phyloP scores from a whole-genome alignment of 2,113 vertebrate species.

The Hippocampus guttulatus region DNA sequence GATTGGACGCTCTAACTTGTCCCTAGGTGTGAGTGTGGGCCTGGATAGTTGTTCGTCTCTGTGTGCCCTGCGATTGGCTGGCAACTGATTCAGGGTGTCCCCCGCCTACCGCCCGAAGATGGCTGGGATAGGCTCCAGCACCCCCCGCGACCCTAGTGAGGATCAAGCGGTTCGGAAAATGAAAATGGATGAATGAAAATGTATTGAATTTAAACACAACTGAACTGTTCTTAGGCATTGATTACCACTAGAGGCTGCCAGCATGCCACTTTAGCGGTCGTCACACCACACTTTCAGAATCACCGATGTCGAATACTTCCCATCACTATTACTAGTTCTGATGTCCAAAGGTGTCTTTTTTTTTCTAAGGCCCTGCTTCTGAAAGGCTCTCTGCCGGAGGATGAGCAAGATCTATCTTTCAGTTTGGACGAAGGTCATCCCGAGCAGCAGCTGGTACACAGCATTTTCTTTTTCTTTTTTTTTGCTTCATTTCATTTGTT shows the following conservation, averaged over 20 bases:
- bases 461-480: slow-evolving; percentile 14
- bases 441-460: slow-evolving; percentile 86
- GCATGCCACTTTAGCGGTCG: background rate
- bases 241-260: background rate
- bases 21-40: too few relatives aligned
- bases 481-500: background rate
- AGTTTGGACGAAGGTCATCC: slow-evolving; percentile 77
- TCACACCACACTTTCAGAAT: background rate
- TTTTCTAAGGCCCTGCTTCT: slow-evolving; percentile 83
- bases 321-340: background rate
- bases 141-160: too few relatives aligned
- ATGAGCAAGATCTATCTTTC: slow-evolving; percentile 83
- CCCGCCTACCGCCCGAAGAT: too few relatives aligned
- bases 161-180: too few relatives aligned
- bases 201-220: background rate
- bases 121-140: too few relatives aligned
- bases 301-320: background rate
- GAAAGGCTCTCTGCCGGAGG: slow-evolving; percentile 86
- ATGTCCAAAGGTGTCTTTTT: background rate
- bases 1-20: too few relatives aligned
- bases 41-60: too few relatives aligned
- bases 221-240: background rate
- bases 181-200: too few relatives aligned
- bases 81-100: too few relatives aligned
- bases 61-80: too few relatives aligned